Evolutionary conservation across 2,113 vertebrate genomes (phyloP), one percentile per base, ranked within the genome.

Genomic region (Limanda limanda): DNA sequence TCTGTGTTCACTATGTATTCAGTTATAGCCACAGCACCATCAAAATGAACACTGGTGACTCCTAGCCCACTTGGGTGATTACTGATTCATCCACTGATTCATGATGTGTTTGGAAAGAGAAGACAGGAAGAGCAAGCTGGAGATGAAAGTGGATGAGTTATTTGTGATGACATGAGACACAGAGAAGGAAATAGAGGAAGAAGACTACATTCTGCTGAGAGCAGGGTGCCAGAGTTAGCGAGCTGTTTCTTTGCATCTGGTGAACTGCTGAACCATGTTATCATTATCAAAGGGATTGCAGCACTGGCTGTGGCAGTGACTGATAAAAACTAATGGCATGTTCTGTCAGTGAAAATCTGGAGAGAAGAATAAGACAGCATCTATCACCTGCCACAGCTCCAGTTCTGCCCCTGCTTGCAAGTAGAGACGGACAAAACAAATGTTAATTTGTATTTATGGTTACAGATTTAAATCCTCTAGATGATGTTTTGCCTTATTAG

Each of bases 81-180:
- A 67, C 56, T 52, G 27, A 63, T 48, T 48, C 66, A 75, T 31
- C 31, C 31, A 31, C 31, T 71, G 71, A 75, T 71, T 71, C 61
- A 59, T 31, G 31, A 65, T 63, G 65, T 77, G 69, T 67, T 67
- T 67, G 66, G 56, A 64, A 15, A 72, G 56, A 48, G 66, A 55
- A 62, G 71, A 68, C 74, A 51, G 31, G 25, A 51, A 37, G 20
- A 54, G 65, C 25, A 65, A 66, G 63, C 48, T 48, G 48, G 61
- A 68, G 63, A 61, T 74, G 72, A 67, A 61, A 74, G 62, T 23
- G 31, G 24, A 68, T 67, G 61, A 79, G 60, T 65, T 76, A 72
- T 23, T 63, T 54, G 45, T 58, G 69, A 76, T 7, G 37, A 66
- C 14, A 77, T 51, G 14, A 80, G 59, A 59, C 37, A 59, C 25